Percentiles rank a stretch among this genome's conserved stretches.
Conservation (phyloP, 2,797 vertebrate species). For the Dryobates pubescens region DNA sequence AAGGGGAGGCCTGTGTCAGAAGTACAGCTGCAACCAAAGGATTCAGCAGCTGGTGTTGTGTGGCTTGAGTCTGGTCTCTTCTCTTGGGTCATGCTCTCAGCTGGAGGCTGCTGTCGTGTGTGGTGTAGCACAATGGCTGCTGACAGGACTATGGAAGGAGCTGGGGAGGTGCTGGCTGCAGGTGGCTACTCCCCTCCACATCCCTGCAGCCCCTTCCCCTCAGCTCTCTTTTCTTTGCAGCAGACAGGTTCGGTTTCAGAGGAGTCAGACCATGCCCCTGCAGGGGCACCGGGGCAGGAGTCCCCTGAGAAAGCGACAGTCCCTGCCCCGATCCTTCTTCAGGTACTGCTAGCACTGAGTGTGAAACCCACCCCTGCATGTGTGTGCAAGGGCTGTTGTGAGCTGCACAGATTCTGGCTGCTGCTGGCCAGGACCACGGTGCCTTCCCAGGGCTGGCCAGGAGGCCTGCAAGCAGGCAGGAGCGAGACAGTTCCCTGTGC, state of each 20-base stretch:
- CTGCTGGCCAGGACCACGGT: background rate
- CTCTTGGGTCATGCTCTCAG: background rate
- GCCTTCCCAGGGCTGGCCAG: constrained; percentile 4
- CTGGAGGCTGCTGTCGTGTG: background rate
- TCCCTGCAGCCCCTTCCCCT: constrained; percentile 38
- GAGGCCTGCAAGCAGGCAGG: background rate
- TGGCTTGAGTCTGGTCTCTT: background rate
- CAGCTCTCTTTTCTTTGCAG: constrained; percentile 83
- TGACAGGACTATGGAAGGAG: background rate
- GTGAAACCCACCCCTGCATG: constrained; percentile 58
- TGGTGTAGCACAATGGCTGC: background rate
- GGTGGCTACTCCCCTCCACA: background rate
- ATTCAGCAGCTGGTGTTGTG: background rate
- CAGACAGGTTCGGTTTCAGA: constrained; percentile 94
- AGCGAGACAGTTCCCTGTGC: constrained; percentile 20
- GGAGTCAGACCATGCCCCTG: constrained; percentile 93
- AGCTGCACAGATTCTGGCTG: background rate
- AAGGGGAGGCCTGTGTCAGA: fast-evolving
- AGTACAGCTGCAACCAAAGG: background rate
- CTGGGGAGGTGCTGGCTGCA: background rate
- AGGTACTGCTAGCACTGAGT: constrained; percentile 83
- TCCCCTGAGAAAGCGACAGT: constrained; percentile 88
- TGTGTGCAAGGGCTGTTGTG: constrained; percentile 58
- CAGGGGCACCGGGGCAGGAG: constrained; percentile 87
- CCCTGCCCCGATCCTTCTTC: constrained; percentile 94